phyloP scores from a whole-genome alignment of 2,113 vertebrate species.

The Oncorhynchus tshawytscha region DNA sequence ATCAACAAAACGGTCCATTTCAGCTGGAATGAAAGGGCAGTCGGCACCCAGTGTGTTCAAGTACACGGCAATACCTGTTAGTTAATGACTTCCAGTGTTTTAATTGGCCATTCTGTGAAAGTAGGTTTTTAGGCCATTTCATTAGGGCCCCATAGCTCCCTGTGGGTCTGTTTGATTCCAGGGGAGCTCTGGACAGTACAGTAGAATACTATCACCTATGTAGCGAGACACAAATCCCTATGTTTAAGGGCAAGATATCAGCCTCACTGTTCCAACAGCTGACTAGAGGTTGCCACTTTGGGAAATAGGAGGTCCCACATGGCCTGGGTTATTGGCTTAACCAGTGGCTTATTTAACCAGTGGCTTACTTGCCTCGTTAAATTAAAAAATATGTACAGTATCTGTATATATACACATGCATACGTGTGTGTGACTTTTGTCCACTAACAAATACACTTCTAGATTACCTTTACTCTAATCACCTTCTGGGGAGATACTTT shows the following conservation, averaged over 20 bases:
- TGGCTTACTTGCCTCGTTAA: too few relatives aligned
- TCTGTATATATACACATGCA: too few relatives aligned
- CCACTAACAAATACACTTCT: constrained; percentile 13
- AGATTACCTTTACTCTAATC: constrained; percentile 15
- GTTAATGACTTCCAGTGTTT: constrained; percentile 65
- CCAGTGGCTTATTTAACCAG: too few relatives aligned
- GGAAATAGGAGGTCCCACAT: constrained; percentile 39
- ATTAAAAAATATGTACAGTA: too few relatives aligned
- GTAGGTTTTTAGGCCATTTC: constrained; percentile 71
- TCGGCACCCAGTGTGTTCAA: too few relatives aligned
- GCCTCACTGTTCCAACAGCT: too few relatives aligned
- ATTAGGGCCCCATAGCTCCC: constrained; percentile 30
- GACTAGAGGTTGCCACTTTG: constrained; percentile 12
- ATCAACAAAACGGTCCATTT: constrained; percentile 47
- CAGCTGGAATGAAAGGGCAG: constrained; percentile 33
- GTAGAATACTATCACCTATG: constrained; percentile 1
- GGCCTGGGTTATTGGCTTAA: constrained; percentile 26
- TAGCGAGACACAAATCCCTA: too few relatives aligned
- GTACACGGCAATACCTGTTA: constrained; percentile 51
- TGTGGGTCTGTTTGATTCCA: constrained; percentile 39
- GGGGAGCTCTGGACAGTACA: constrained; percentile 7
- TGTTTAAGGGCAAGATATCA: too few relatives aligned
- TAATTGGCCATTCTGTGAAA: constrained; percentile 54
- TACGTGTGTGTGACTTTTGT: constrained; percentile 21
- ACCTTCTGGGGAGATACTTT: constrained; percentile 16